phyloP scores from a whole-genome alignment of 2,113 vertebrate species.

The Gallinago jamesoni region DNA sequence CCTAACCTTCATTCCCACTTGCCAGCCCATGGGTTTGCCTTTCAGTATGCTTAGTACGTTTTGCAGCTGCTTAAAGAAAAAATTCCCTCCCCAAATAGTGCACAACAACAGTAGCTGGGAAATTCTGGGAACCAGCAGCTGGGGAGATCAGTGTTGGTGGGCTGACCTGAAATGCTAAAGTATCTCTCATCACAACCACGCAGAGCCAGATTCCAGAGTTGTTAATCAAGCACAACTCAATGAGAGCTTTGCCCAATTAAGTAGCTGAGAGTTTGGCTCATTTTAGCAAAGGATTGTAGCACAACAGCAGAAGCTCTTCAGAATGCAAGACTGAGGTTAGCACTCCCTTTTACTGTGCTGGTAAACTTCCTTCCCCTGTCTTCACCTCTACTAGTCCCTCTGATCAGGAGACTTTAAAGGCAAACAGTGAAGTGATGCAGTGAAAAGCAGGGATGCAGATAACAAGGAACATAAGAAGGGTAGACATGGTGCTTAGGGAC shows the following conservation, averaged over 20 bases:
- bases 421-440: background rate
- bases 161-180: background rate
- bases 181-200: background rate
- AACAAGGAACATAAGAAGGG: background rate
- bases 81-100: background rate
- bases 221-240: constrained; percentile 18
- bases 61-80: background rate
- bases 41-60: background rate
- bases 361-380: background rate
- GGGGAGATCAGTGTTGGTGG: background rate
- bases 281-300: background rate
- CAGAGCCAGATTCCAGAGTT: background rate
- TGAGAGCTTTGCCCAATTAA: constrained; percentile 11
- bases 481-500: background rate
- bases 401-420: background rate
- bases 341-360: background rate
- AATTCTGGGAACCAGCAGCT: constrained; percentile 21
- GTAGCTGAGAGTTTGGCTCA: background rate
- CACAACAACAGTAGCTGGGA: constrained; percentile 1
- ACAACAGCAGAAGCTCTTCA: background rate
- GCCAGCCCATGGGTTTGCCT: background rate
- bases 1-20: background rate
- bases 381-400: background rate
- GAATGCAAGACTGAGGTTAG: background rate
- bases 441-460: background rate